Conservation (phyloP, 2,888 invertebrate genomes). For the Acanthosepion lycidas region DNA sequence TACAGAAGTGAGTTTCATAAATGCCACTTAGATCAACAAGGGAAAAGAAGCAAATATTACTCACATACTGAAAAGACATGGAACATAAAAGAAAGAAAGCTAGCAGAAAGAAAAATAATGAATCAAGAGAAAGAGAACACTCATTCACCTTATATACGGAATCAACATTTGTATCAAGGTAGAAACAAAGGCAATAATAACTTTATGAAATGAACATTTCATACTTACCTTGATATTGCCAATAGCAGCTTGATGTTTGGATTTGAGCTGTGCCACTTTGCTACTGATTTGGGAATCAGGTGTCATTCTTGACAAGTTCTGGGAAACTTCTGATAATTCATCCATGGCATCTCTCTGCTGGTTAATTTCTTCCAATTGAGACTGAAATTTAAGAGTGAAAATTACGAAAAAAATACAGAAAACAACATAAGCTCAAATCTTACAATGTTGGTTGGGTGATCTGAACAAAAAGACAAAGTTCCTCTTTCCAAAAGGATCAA, state of each 20-base stretch:
- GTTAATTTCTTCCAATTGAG: constrained; percentile 64
- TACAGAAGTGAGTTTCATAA: no score
- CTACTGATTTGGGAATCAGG: constrained; percentile 69
- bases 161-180: no score
- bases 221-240: constrained; percentile 67
- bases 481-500: not conserved
- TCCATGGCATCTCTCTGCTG: constrained; percentile 83
- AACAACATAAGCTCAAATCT: not conserved
- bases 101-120: no score
- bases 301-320: constrained; percentile 75
- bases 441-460: not conserved
- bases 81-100: no score
- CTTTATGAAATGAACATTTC: not conserved
- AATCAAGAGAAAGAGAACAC: no score
- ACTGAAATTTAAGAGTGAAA: constrained; percentile 52
- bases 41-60: no score
- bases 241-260: constrained; percentile 68
- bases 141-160: no score
- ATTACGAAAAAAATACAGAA: not conserved
- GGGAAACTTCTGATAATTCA: constrained; percentile 91
- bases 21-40: no score
- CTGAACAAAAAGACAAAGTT: not conserved
- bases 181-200: not conserved
- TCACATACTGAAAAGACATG: no score
- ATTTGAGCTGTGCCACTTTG: constrained; percentile 70